A percentile compares a stretch with the other conserved stretches of the same genome.
Evolutionary conservation across 2,797 vertebrate species (phyloP).

Genomic region (Alectoris magna): DNA sequence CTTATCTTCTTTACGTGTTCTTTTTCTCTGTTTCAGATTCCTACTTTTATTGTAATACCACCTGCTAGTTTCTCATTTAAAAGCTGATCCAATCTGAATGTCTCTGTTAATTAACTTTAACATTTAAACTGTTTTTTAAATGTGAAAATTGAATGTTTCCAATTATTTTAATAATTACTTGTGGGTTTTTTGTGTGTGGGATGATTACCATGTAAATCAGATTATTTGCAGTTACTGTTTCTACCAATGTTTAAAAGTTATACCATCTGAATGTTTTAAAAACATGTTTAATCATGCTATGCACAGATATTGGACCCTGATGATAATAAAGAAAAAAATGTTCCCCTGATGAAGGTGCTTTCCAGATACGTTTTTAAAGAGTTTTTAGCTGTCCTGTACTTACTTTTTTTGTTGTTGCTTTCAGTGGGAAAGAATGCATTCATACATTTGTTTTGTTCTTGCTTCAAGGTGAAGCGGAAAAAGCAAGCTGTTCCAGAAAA

Average conservation of each 20-base stretch:
- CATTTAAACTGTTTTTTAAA: neutral
- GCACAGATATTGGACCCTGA: neutral
- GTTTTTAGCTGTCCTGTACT: neutral
- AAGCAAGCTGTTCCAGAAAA: conserved; percentile 89
- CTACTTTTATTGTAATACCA: neutral
- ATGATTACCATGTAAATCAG: neutral
- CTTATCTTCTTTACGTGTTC: neutral
- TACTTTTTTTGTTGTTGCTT: neutral
- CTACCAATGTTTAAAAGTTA: neutral
- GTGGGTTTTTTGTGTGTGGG: no score
- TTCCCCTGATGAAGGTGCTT: neutral
- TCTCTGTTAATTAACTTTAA: neutral
- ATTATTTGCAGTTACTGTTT: no score
- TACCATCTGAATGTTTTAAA: neutral
- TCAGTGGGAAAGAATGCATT: neutral
- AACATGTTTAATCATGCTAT: rapidly evolving
- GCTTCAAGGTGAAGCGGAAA: conserved; percentile 90
- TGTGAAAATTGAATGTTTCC: neutral
- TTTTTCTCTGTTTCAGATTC: neutral
- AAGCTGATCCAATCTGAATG: neutral
- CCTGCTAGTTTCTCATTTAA: neutral
- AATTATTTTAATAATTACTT: no score
- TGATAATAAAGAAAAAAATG: neutral
- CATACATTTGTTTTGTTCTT: neutral
- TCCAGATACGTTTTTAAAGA: neutral